Base-by-base conservation (phyloP, 2,797 vertebrate genomes). In the Saxicola maurus region DNA sequence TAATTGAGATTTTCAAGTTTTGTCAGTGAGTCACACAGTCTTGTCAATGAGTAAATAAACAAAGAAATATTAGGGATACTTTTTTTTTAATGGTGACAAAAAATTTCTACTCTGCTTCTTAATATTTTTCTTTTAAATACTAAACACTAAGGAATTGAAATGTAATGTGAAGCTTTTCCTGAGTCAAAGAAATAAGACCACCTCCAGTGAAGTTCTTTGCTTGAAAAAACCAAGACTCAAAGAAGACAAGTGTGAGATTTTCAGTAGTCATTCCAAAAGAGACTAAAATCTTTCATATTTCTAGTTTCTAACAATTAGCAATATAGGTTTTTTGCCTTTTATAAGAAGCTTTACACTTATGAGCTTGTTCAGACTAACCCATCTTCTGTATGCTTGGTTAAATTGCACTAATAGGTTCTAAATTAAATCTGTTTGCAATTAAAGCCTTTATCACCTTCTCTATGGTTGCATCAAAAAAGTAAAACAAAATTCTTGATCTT, bases 371-470 rank as follows among this genome's bases (percentile, higher is more conserved):
- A 89, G 79, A 90, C 21, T 14, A 76, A 67, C 40, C 13, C 35
- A 25, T 86, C 28, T 92, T 89, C 35, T 79, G 7, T 73, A 88
- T 92, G 86, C 68, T 56, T 60, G 89, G 91, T 82, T 89, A 59
- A 95, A 67, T 89, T 77, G n/a, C 59, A 40, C 83, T 93, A 93
- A 94, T 87, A 92, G 91, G 78, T 83, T 81, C 45, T 55, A 79
- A 87, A 86, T 94, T 73, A 87, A 91, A 64, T 90, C 57, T 89
- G 31, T 72, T 87, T 90, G 56, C 51, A 92, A 93, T 95, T 86
- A 96, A 94, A 94, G 43, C 80, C 91, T 95, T 93, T 95, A 87
- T 80, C 62, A 78, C 71, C 74, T 53, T 93, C 77, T 95, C 73
- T 73, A 59, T 40, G 51, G 62, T 42, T 84, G 48, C 59, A 65